phyloP scores from a whole-genome alignment of 2,113 vertebrate species.

The Carlito syrichta region DNA sequence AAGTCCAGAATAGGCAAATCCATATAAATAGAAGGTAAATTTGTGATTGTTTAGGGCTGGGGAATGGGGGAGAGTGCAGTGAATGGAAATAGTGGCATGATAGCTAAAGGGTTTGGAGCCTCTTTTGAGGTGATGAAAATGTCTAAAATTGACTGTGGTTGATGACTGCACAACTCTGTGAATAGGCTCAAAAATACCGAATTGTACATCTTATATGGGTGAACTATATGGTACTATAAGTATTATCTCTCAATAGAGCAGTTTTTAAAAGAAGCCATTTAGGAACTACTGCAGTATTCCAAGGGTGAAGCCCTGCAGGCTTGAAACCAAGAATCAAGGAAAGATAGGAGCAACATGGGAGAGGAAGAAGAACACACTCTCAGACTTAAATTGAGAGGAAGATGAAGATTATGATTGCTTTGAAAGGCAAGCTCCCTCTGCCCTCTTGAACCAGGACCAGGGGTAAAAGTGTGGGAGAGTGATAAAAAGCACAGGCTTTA shows the following conservation, averaged over 20 bases:
- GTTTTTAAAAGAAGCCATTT: not conserved
- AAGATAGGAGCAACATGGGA: not conserved
- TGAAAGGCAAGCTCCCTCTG: not conserved
- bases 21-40: not conserved
- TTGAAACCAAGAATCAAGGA: not conserved
- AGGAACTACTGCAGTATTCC: not conserved
- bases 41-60: not conserved
- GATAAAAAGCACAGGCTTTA: not conserved
- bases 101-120: not conserved
- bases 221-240: not conserved
- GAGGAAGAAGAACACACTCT: not conserved
- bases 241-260: not conserved
- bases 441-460: not conserved
- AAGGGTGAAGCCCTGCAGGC: not conserved
- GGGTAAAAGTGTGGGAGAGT: not conserved
- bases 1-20: not conserved
- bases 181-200: not conserved
- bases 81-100: not conserved
- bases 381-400: not conserved
- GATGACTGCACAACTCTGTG: not conserved
- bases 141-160: not conserved
- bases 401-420: not conserved
- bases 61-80: rapidly evolving
- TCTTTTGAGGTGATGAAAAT: not conserved
- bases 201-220: not conserved